phyloP scores from a whole-genome alignment of 2,888 invertebrate genomes.

The Nebria brevicollis region DNA sequence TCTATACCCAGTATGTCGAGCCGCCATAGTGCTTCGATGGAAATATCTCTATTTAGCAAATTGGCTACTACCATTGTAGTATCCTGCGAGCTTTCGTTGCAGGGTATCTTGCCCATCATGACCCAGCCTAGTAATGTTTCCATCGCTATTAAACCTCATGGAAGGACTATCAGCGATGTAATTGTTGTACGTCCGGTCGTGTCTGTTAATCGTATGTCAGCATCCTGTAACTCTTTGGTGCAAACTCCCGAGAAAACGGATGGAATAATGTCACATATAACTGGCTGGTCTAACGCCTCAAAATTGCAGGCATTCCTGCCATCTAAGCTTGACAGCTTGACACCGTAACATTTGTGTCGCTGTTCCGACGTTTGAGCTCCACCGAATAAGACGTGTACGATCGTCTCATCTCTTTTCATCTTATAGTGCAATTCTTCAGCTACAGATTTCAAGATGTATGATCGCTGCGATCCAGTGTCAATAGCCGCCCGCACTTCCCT shows the following conservation, averaged over 20 bases:
- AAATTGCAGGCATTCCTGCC: not conserved
- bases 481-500: conserved; percentile 11
- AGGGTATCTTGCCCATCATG: conserved; percentile 51
- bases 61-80: conserved; percentile 40
- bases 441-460: too few species aligned
- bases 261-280: conserved; percentile 12
- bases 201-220: conserved; percentile 18
- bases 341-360: not conserved
- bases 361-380: too few species aligned
- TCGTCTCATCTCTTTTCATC: too few species aligned
- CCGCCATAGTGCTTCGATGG: conserved; percentile 54
- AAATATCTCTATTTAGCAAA: conserved; percentile 38
- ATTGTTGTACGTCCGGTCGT: conserved; percentile 28
- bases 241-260: conserved; percentile 12
- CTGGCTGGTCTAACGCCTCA: conserved; percentile 21
- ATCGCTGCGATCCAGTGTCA: not conserved
- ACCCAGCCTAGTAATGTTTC: conserved; percentile 54
- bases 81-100: conserved; percentile 22
- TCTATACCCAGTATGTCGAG: conserved; percentile 55
- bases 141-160: conserved; percentile 51
- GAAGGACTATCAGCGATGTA: conserved; percentile 15
- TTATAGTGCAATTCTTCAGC: too few species aligned
- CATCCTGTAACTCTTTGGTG: conserved; percentile 20
- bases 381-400: too few species aligned
- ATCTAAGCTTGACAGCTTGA: not conserved